Base-by-base conservation (phyloP, 1,140 invertebrate genomes). In the Halyomorpha halys region DNA sequence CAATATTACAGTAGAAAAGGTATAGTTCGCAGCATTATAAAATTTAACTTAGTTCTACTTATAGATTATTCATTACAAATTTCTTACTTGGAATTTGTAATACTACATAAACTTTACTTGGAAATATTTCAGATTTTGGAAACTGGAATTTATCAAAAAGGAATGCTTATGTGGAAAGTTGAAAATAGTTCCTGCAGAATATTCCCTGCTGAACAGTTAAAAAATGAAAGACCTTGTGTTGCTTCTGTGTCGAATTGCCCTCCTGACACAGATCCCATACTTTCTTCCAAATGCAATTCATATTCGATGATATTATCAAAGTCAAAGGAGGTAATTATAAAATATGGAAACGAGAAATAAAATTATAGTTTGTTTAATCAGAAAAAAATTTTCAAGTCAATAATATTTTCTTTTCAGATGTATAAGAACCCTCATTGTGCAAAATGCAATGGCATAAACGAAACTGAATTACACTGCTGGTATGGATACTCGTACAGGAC, bases 361-460 rank as follows among this genome's bases (percentile, higher is more conserved):
- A 39, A 6, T 39, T 39, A 1, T 39, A 11, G 3, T 30, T 30
- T 39, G 6, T 39, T 13, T 11, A 39, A 39, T 39, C 6, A 11
- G 11, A 39, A 39, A 39, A 6, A 39, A 6, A 6, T 39, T 39
- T 6, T 39, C 34, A 39, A 39, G 11, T 39, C 5, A 47, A 5
- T 27, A 23, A 6, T 56, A 56, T 47, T 14, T 23, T 25, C 44
- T 39, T 62, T 61, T 5, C 47, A 66, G 67, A 59, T 69, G 14
- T 77, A 70, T 65, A 76, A 74, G 63, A 77, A 77, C 65, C 70
- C 70, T 16, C 71, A 77, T 63, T 77, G 76, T 68, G 74, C 72
- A 44, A 54, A 67, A 14, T 77, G 76, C 62, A 71, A 75, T 49
- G 65, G 66, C 13, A 60, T 62, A 39, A 14, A 60, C 25, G 11